phyloP scores from a whole-genome alignment of 2,888 invertebrate species.

The Hyalella azteca region DNA sequence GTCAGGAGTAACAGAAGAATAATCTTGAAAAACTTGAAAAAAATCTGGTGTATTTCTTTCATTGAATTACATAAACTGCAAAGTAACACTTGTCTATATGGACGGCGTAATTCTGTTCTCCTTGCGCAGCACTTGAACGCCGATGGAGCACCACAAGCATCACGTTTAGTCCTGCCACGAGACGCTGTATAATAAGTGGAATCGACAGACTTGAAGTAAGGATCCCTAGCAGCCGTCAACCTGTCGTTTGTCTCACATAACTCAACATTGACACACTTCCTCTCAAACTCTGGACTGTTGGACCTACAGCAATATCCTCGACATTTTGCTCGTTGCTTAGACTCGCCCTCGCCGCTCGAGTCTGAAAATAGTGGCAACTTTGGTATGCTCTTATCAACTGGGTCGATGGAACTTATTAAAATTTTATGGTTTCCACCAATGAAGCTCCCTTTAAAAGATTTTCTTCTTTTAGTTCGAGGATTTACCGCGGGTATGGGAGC shows the following conservation, averaged over 20 bases:
- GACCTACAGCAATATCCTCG: too few relatives aligned
- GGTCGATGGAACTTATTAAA: too few relatives aligned
- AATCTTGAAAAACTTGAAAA: not conserved
- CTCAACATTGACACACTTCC: constrained; percentile 6
- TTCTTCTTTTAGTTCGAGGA: not conserved
- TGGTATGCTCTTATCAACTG: too few relatives aligned
- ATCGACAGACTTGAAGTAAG: too few relatives aligned
- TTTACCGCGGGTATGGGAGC: not conserved
- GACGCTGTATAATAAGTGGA: too few relatives aligned
- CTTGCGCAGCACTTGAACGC: not conserved
- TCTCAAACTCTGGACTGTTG: not conserved
- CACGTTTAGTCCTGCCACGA: too few relatives aligned
- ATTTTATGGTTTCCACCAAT: not conserved
- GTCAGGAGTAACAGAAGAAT: not conserved
- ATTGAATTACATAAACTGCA: not conserved
- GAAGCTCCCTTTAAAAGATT: not conserved
- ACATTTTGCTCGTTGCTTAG: too few relatives aligned
- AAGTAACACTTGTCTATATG: not conserved
- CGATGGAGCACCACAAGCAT: too few relatives aligned
- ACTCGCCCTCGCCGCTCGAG: too few relatives aligned
- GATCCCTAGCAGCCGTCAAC: too few relatives aligned
- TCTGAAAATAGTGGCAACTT: too few relatives aligned
- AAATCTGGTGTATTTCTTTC: not conserved
- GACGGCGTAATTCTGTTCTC: not conserved
- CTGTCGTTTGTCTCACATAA: too few relatives aligned